phyloP scores from a whole-genome alignment of 2,113 vertebrate species.

The Amphiprion ocellaris region DNA sequence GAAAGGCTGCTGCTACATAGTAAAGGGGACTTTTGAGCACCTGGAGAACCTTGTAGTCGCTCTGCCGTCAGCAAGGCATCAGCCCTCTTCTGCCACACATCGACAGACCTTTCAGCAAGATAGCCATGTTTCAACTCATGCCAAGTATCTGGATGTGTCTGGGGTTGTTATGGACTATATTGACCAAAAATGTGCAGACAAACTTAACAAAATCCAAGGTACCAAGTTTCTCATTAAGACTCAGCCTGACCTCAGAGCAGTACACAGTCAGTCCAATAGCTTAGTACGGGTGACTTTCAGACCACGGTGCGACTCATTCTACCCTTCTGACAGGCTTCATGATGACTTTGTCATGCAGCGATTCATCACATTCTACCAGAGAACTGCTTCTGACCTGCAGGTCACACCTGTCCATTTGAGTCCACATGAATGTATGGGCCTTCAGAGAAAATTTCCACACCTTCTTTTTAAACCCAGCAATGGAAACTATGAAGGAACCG shows the following conservation, averaged over 20 bases:
- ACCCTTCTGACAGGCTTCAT: neutral
- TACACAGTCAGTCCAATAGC: rapidly evolving
- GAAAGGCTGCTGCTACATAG: neutral
- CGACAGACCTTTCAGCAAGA: neutral
- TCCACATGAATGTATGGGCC: neutral
- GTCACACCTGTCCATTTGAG: neutral
- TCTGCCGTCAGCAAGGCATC: neutral
- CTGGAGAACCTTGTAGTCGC: slow-evolving; percentile 6
- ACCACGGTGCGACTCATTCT: rapidly evolving
- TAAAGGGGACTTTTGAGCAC: slow-evolving; percentile 57
- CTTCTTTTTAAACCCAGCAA: slow-evolving; percentile 44
- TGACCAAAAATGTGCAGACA: slow-evolving; percentile 25
- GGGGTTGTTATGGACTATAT: slow-evolving; percentile 70
- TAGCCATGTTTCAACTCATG: neutral
- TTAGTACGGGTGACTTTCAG: slow-evolving; percentile 34
- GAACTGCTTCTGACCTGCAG: slow-evolving; percentile 72
- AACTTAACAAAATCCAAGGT: slow-evolving; percentile 55
- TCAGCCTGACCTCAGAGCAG: neutral
- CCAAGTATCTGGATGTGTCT: slow-evolving; percentile 48
- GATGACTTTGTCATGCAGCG: slow-evolving; percentile 61
- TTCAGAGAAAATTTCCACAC: slow-evolving; percentile 63
- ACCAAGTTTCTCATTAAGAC: slow-evolving; percentile 1
- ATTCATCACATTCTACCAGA: slow-evolving; percentile 82
- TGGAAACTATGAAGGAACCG: neutral
- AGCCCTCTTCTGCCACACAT: neutral